phyloP scores from a whole-genome alignment of 2,888 invertebrate genomes.

The Drosophila melanosoma region DNA sequence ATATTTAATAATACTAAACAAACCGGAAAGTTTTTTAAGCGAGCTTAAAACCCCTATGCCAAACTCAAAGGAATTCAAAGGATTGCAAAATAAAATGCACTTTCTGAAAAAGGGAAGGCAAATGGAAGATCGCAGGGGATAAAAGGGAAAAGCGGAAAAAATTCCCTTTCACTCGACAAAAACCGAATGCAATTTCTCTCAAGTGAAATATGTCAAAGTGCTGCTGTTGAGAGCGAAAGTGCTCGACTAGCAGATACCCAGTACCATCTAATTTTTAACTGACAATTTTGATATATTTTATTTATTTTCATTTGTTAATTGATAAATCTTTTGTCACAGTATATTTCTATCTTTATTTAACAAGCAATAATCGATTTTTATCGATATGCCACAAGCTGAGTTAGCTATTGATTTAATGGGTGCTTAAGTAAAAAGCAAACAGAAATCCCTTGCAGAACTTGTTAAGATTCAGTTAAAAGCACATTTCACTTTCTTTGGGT shows the following conservation, averaged over 20 bases:
- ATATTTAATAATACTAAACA: slow-evolving; percentile 8
- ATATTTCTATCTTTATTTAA: not conserved
- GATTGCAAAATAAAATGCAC: slow-evolving; percentile 1
- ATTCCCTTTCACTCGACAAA: slow-evolving; percentile 36
- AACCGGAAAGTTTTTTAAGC: not conserved
- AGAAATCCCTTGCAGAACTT: slow-evolving; percentile 42
- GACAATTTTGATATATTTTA: no score
- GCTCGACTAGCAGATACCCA: not conserved
- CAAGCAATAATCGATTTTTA: not conserved
- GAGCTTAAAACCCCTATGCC: not conserved
- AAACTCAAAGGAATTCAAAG: slow-evolving; percentile 7
- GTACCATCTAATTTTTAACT: not conserved
- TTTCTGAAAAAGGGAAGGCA: slow-evolving; percentile 1
- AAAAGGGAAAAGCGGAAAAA: slow-evolving; percentile 3
- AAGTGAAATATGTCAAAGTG: not conserved
- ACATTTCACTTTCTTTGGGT: slow-evolving; percentile 58
- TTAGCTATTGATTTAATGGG: not conserved
- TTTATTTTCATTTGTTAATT: no score
- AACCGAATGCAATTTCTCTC: slow-evolving; percentile 28
- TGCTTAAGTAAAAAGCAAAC: slow-evolving; percentile 2
- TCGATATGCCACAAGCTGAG: not conserved
- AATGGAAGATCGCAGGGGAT: no score
- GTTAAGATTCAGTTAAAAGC: slow-evolving; percentile 43
- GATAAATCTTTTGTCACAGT: not conserved
- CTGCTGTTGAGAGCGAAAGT: not conserved